Conservation (phyloP, 2,797 vertebrate species). For the Bradypodion pumilum region DNA sequence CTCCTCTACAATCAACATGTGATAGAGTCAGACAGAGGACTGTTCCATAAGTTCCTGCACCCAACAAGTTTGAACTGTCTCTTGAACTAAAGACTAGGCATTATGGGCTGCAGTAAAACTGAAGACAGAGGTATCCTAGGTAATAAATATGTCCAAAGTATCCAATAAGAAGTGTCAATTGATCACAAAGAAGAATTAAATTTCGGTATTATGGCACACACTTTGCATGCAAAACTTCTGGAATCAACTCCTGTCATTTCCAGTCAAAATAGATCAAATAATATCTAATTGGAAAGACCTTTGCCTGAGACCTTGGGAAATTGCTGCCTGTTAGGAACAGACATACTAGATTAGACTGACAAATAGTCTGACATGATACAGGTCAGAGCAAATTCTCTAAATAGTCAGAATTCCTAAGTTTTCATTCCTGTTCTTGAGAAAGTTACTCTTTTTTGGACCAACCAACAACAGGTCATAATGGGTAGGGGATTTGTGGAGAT, state of each 20-base stretch:
- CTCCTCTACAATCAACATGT: background rate
- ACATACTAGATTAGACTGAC: background rate
- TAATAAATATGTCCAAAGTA: background rate
- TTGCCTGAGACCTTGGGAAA: background rate
- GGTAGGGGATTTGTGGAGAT: no score
- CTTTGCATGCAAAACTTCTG: background rate
- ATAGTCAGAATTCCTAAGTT: background rate
- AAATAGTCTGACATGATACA: no score
- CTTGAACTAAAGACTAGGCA: no score
- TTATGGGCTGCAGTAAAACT: background rate
- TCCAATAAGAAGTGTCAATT: background rate
- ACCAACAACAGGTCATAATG: no score
- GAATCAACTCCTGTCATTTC: background rate
- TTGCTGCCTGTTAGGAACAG: background rate
- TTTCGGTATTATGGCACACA: background rate
- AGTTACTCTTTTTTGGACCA: no score
- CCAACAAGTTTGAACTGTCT: background rate
- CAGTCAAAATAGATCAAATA: background rate
- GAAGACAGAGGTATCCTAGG: background rate
- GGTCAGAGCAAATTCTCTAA: no score
- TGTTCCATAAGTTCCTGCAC: background rate
- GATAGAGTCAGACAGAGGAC: background rate
- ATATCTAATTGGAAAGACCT: background rate
- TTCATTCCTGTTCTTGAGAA: no score
- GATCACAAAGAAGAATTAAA: background rate